Percentiles rank a stretch among this genome's conserved stretches.
Conservation (phyloP, 2,888 invertebrate genomes). For the Apantesis nais region DNA sequence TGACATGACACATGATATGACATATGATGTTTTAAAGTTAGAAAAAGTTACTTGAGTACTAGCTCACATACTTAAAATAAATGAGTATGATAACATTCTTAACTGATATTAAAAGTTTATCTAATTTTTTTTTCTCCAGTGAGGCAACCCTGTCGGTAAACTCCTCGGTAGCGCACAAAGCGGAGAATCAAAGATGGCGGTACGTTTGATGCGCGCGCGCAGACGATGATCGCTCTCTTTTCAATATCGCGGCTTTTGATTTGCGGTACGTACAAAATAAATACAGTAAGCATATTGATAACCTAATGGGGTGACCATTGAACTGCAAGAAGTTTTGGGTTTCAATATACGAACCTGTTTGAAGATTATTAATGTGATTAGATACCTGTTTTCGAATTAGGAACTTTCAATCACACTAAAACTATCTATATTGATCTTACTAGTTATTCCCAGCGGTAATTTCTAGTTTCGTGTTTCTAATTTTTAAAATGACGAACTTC, state of each 20-base stretch:
- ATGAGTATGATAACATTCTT: not conserved
- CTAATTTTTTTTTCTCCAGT: not conserved
- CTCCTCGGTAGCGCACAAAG: slow-evolving; percentile 71
- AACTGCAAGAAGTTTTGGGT: slow-evolving; percentile 6
- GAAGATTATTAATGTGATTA: not conserved
- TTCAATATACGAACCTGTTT: not conserved
- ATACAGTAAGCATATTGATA: slow-evolving; percentile 16
- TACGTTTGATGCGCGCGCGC: slow-evolving; percentile 53
- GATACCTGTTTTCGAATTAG: not conserved
- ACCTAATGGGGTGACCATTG: not conserved
- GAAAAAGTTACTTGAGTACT: not conserved
- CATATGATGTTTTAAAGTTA: not conserved
- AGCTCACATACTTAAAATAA: not conserved
- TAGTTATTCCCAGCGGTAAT: too few relatives aligned
- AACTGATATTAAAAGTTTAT: not conserved
- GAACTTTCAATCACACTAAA: not conserved
- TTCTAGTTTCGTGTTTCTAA: too few relatives aligned
- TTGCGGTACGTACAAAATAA: slow-evolving; percentile 32
- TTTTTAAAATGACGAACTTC: too few relatives aligned
- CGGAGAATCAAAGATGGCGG: slow-evolving; percentile 66
- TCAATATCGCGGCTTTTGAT: slow-evolving; percentile 60
- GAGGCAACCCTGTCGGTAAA: slow-evolving; percentile 37
- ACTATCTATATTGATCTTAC: not conserved
- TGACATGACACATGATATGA: too few relatives aligned
- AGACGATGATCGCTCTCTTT: slow-evolving; percentile 45